phyloP scores from a whole-genome alignment of 2,113 vertebrate species.

The Pseudorasbora parva region DNA sequence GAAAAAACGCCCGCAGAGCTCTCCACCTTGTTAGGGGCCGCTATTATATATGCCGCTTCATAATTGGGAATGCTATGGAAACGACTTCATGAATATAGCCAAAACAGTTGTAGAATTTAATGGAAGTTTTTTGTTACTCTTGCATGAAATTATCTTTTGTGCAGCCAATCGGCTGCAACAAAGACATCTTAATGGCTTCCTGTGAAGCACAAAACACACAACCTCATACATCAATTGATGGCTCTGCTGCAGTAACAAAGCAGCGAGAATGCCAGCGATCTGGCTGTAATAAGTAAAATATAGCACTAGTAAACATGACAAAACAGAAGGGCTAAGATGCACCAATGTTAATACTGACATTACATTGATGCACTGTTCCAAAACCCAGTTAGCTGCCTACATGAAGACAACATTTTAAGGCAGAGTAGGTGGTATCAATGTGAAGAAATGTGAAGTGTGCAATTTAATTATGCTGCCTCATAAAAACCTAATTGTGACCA shows the following conservation, averaged over 20 bases:
- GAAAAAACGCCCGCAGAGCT: constrained; percentile 38
- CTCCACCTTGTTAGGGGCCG: constrained; percentile 50
- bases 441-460: not conserved
- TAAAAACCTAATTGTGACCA: not conserved
- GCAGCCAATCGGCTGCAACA: constrained; percentile 48
- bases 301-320: constrained; percentile 39
- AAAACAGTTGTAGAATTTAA: constrained; percentile 46
- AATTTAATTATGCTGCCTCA: not conserved
- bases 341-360: constrained; percentile 8
- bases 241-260: constrained; percentile 13
- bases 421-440: not conserved
- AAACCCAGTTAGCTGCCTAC: not conserved
- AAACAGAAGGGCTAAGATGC: constrained; percentile 10
- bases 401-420: not conserved
- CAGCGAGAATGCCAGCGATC: constrained; percentile 24
- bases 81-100: constrained; percentile 57
- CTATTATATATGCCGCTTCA: constrained; percentile 35
- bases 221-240: constrained; percentile 33
- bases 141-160: constrained; percentile 52
- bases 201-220: constrained; percentile 25
- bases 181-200: constrained; percentile 53
- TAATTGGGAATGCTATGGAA: constrained; percentile 58
- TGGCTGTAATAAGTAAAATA: constrained; percentile 40
- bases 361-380: not conserved
- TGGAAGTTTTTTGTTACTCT: constrained; percentile 50